Base-by-base conservation (phyloP, 2,797 vertebrate genomes). In the Spea hammondii region DNA sequence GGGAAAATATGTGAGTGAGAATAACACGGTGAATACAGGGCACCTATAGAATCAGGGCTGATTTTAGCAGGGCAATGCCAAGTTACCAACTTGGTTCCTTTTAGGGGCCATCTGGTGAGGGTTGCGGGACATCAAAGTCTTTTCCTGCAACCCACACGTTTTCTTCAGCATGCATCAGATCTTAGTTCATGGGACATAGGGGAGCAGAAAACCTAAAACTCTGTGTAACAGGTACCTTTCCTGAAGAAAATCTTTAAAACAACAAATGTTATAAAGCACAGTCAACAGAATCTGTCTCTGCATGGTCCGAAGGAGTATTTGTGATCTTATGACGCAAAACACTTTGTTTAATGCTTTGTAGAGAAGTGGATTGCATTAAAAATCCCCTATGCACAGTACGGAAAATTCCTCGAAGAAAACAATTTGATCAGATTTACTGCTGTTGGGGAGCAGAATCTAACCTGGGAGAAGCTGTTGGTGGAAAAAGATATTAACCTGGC, bases 401-500 rank as follows among this genome's bases (percentile, higher is more conserved):
- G 89, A 82, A 78, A 82, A 50, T 83, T 83, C 75, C 84, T 93
- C 70, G 73, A 76, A 10, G 90, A 90, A 2, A 90, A 91, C 78
- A 87, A 87, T 84, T 91, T 91, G 86, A 88, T 93, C 72, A 83
- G 89, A 0, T 71, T 92, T 74, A 86, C 87, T 12, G 91, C 90
- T 47, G 78, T 92, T 68, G 92, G 89, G 48, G 81, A 89, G 49
- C 62, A 90, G 80, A 70, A 86, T 83, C 76, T 84, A 78, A 0
- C 89, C 83, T 86, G 87, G 77, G 85, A 87, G 73, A 90, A 88
- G 78, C 80, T 84, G 13, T 83, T 92, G 7, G 82, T 90, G 11
- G 87, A 91, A 70, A 91, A 91, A 53, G 91, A 90, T 74, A 85
- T 92, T 54, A 87, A 89, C 12, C 83, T 93, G 66, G 89, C 89